These are phyloP conservation scores for Luperina nickerlii DNA, from an alignment of 2,888 invertebrate species.

Conservation along the genomic window DNA sequence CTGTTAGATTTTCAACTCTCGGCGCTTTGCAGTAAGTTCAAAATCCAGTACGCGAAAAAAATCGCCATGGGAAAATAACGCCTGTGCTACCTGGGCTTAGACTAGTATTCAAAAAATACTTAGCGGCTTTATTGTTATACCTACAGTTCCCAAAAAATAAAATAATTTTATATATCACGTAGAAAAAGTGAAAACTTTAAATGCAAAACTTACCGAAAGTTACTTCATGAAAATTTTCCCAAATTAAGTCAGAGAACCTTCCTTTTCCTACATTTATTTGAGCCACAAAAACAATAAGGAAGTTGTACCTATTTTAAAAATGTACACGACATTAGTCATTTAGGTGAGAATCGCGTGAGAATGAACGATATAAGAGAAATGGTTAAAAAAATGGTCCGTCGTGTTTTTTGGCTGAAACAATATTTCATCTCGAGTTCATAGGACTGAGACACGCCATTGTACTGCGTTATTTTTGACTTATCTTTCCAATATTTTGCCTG, in stretches of 20 bases:
- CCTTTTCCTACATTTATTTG: conserved; percentile 42
- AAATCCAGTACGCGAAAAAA: not conserved
- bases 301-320: conserved; percentile 56
- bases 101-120: not conserved
- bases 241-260: conserved; percentile 9
- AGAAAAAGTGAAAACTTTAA: not conserved
- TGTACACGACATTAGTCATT: conserved; percentile 59
- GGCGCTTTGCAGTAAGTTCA: not conserved
- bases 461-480: conserved; percentile 75
- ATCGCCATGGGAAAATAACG: not conserved
- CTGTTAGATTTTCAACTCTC: not conserved
- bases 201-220: not conserved
- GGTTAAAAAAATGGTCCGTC: conserved; percentile 74
- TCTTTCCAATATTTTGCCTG: conserved; percentile 74
- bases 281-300: conserved; percentile 53
- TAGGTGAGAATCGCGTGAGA: conserved; percentile 75
- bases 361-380: conserved; percentile 67
- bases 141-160: not conserved
- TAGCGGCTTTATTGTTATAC: not conserved
- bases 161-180: no score
- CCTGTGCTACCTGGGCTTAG: not conserved
- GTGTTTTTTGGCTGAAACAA: conserved; percentile 79
- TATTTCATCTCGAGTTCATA: conserved; percentile 82
- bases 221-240: conserved; percentile 21
- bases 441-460: conserved; percentile 74